Evolutionary conservation across 1,140 invertebrate genomes (phyloP).

Genomic region (Trypoxylus dichotomus): DNA sequence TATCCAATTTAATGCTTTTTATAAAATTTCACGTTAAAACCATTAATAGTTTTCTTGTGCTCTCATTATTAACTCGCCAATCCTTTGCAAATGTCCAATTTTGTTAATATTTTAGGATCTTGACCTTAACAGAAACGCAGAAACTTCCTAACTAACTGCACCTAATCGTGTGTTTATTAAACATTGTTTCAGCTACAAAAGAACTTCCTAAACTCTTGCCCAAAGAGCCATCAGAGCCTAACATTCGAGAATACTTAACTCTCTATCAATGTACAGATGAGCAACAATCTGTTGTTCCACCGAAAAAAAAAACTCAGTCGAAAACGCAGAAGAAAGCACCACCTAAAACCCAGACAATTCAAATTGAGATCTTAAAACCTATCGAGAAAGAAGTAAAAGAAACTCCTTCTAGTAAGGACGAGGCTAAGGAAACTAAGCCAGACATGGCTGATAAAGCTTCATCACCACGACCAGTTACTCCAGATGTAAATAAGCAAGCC

Average conservation of each 20-base stretch:
- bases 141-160: too few relatives aligned
- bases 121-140: not conserved
- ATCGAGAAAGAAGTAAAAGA: not conserved
- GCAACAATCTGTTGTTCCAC: not conserved
- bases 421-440: not conserved
- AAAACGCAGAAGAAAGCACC: not conserved
- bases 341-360: not conserved
- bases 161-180: too few relatives aligned
- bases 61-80: too few relatives aligned
- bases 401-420: not conserved
- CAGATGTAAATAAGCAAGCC: not conserved
- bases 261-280: slow-evolving; percentile 30
- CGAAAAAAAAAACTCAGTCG: not conserved
- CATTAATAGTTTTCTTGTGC: too few relatives aligned
- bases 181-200: not conserved
- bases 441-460: not conserved
- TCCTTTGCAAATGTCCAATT: too few relatives aligned
- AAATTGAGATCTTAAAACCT: slow-evolving; percentile 13
- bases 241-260: slow-evolving; percentile 30
- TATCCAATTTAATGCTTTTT: too few relatives aligned
- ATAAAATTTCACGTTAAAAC: too few relatives aligned
- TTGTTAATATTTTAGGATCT: too few relatives aligned
- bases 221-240: not conserved
- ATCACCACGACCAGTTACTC: not conserved
- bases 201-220: slow-evolving; percentile 9